Base-by-base conservation (phyloP, 2,888 invertebrate species). In the Sinohyriopsis cumingii region DNA sequence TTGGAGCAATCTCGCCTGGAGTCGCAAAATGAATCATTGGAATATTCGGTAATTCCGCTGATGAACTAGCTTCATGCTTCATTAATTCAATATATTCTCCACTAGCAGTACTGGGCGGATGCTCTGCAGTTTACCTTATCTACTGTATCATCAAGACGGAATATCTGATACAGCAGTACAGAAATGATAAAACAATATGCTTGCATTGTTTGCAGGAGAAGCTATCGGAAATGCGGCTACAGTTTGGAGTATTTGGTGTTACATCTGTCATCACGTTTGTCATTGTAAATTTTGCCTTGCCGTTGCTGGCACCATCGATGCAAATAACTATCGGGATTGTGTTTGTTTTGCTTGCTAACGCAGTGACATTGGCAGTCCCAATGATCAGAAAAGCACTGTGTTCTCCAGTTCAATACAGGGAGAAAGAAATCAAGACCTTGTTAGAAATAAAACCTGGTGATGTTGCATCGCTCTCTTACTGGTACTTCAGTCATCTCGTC, bases 61-160 rank as follows among this genome's bases (percentile, higher is more conserved):
- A 70, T 55, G 66, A 70, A 70, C 55, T 70, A 22, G 70, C 66
- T 19, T 53, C 56, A 18, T n/a, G 45, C 28, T 12, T 69, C 1
- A 24, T 25, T 15, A 59, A 24, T 4, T 33, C 63, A 24, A 54
- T 68, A 22, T 19, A 54, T 53, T 24, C 59, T 6, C 63, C 66
- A 24, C 63, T 54, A n/a, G n/a, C n/a, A n/a, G n/a, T n/a, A n/a
- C n/a, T n/a, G n/a, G n/a, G n/a, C n/a, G n/a, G n/a, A n/a, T n/a
- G n/a, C n/a, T n/a, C n/a, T n/a, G n/a, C n/a, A n/a, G n/a, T n/a
- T n/a, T n/a, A n/a, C n/a, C n/a, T n/a, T n/a, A n/a, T n/a, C n/a
- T n/a, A n/a, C n/a, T n/a, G n/a, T n/a, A n/a, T n/a, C n/a, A n/a
- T n/a, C n/a, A n/a, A n/a, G n/a, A n/a, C n/a, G n/a, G n/a, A n/a